Evolutionary conservation across 2,797 vertebrate species (phyloP), one percentile per base, ranked within the genome.

Genomic region (Streptopelia turtur): DNA sequence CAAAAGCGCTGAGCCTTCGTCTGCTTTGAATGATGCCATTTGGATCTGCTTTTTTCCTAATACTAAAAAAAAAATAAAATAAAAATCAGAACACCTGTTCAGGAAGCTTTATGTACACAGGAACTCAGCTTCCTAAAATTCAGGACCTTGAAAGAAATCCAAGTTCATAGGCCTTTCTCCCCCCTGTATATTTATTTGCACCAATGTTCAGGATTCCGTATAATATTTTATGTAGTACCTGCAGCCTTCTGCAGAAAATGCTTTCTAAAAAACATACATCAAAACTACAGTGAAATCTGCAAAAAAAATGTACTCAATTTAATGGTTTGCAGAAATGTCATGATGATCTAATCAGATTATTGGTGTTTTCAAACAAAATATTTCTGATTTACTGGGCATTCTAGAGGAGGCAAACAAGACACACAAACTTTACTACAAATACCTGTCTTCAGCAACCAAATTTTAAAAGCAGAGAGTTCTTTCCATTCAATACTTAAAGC

Each of bases 401-500:
- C 66, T 70, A 72, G 43, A 68, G 50, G 20, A 89, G 10, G 10
- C 57, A 76, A 92, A 63, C 39, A 92, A 93, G 65, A 52, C 24
- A 81, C n/a, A 59, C 30, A 77, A 90, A 95, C 6, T 75, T 65
- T 83, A 7, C 41, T 83, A 83, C 64, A 61, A 92, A 87, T 74
- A 55, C 4, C 22, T 64, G 10, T 65, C 74, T 95, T 94, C 64
- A 86, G 10, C 75, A 91, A 87, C 15, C 15, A 33, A 27, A 92
- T 80, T 82, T 93, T 78, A 31, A 69, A 96, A 86, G 70, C 35
- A 83, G 59, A 93, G 13, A 64, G 55, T 92, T 60, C 24, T 91
- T 95, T 85, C 47, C 80, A 55, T 83, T 84, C 64, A 69, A 1
- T 90, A 70, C 27, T 83, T 95, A 43, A 86, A 72, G 18, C 30